Percentiles rank a stretch among this genome's conserved stretches.
Conservation (phyloP, 1,140 invertebrate genomes). For the Carcinoscorpius rotundicauda region DNA sequence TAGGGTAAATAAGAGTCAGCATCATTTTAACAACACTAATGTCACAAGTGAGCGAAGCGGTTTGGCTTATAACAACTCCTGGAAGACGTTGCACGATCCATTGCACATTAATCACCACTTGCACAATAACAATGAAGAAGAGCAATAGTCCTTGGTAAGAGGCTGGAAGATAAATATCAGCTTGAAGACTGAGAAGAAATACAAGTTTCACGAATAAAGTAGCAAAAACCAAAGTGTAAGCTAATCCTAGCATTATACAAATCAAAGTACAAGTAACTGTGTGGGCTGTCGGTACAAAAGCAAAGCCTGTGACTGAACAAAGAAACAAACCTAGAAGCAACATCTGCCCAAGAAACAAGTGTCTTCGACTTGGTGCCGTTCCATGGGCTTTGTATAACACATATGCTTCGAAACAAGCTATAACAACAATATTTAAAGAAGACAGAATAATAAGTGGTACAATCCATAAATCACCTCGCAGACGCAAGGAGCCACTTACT, state of each 20-base stretch:
- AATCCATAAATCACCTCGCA: slow-evolving; percentile 57
- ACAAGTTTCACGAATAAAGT: slow-evolving; percentile 87
- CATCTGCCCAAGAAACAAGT: slow-evolving; percentile 82
- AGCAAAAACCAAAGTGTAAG: slow-evolving; percentile 79
- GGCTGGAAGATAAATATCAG: slow-evolving; percentile 82
- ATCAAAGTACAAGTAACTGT: slow-evolving; percentile 64
- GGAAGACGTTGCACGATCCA: slow-evolving; percentile 27
- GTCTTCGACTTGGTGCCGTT: slow-evolving; percentile 65
- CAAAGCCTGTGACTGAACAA: slow-evolving; percentile 61
- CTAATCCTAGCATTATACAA: slow-evolving; percentile 68
- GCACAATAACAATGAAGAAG: slow-evolving; percentile 56
- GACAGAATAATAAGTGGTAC: slow-evolving; percentile 66
- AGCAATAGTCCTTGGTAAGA: slow-evolving; percentile 76
- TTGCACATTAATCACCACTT: slow-evolving; percentile 59
- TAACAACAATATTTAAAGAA: slow-evolving; percentile 60
- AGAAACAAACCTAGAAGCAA: slow-evolving; percentile 74
- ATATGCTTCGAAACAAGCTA: slow-evolving; percentile 72
- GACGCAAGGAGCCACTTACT: slow-evolving; percentile 1
- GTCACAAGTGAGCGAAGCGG: slow-evolving; percentile 19
- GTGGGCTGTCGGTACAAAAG: slow-evolving; percentile 58
- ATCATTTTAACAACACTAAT: slow-evolving; percentile 45
- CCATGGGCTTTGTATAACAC: slow-evolving; percentile 75
- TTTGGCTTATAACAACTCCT: slow-evolving; percentile 10
- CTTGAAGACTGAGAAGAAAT: slow-evolving; percentile 78
- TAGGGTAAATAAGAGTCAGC: slow-evolving; percentile 62